Evolutionary conservation across 2,113 vertebrate genomes (phyloP).

Genomic region (Chinchilla lanigera): DNA sequence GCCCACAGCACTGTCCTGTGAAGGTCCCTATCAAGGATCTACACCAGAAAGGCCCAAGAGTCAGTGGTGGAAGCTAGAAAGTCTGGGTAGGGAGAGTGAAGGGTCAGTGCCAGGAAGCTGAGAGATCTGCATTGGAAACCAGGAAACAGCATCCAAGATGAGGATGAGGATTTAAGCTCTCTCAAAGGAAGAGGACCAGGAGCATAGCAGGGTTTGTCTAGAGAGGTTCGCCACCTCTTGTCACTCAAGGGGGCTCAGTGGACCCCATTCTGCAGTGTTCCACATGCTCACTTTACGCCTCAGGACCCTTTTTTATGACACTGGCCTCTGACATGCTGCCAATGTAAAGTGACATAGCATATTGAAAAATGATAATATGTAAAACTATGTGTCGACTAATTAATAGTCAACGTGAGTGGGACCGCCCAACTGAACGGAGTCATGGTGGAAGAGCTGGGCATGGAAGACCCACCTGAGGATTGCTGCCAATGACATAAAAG

Average conservation of each 20-base stretch:
- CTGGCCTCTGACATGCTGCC: slow-evolving; percentile 72
- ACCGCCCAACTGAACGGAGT: neutral
- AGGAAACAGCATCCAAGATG: too few species aligned
- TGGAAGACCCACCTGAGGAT: neutral
- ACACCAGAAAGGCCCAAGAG: neutral
- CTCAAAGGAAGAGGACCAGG: neutral
- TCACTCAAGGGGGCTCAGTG: fast-evolving
- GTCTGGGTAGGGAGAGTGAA: neutral
- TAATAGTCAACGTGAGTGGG: neutral
- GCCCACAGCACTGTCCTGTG: neutral
- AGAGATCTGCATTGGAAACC: neutral
- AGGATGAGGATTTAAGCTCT: neutral
- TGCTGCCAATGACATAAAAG: neutral
- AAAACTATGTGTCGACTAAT: neutral
- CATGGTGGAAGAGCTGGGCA: too few species aligned
- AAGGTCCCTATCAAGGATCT: neutral
- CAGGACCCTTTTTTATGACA: slow-evolving; percentile 60
- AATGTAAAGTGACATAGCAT: slow-evolving; percentile 73
- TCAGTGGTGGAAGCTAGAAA: neutral
- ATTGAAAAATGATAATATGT: slow-evolving; percentile 51
- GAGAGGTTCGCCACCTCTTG: fast-evolving
- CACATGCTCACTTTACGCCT: neutral
- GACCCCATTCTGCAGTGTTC: neutral
- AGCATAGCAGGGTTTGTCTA: too few species aligned
- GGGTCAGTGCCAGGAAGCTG: neutral